Evolutionary conservation across 2,888 invertebrate species (phyloP).

Genomic region (Hoplodrina blanda): DNA sequence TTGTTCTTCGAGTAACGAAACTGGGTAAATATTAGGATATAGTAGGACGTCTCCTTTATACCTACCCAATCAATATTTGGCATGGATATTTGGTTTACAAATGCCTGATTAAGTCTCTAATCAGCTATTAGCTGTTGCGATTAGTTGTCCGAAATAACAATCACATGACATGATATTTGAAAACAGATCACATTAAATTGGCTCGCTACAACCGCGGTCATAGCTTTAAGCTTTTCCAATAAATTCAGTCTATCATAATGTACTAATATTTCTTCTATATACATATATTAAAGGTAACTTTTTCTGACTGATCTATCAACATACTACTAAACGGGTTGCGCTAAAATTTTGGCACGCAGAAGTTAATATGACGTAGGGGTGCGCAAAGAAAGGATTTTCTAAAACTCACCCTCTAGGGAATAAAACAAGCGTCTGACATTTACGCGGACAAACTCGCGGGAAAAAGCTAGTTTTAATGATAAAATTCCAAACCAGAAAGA

Average conservation of each 20-base stretch:
- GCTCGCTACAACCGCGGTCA: not conserved
- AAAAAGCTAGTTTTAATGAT: not conserved
- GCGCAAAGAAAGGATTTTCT: no score
- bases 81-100: not conserved
- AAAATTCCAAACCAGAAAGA: no score
- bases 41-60: no score
- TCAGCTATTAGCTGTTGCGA: not conserved
- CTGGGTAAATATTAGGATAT: not conserved
- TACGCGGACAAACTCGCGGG: no score
- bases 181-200: not conserved
- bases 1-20: slow-evolving; percentile 2
- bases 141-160: not conserved
- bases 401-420: no score
- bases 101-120: slow-evolving; percentile 6
- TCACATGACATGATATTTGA: not conserved
- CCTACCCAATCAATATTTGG: not conserved
- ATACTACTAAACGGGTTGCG: no score
- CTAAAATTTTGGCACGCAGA: no score
- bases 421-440: no score
- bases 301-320: no score
- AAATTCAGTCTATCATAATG: not conserved
- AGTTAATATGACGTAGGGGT: no score
- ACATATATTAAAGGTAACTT: no score
- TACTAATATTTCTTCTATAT: not conserved
- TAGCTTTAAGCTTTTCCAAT: not conserved